Evolutionary conservation across 2,888 invertebrate species (phyloP).

Genomic region (Nasonovia ribisnigri): DNA sequence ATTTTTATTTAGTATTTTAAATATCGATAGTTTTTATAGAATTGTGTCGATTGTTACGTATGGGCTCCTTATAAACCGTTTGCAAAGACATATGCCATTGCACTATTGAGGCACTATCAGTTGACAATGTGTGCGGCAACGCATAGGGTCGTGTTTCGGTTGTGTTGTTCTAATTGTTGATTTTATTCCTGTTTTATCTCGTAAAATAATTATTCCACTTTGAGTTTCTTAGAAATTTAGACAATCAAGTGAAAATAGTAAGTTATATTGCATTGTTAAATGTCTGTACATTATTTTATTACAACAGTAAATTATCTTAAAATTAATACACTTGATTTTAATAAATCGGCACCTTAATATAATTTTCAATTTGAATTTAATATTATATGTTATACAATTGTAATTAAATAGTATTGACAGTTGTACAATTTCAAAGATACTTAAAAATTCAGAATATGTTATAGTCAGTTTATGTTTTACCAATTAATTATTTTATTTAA

Average conservation of each 20-base stretch:
- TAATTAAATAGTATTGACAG: too few species aligned
- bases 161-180: not conserved
- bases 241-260: constrained; percentile 12
- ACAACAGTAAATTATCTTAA: not conserved
- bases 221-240: not conserved
- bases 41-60: constrained; percentile 36
- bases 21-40: constrained; percentile 34
- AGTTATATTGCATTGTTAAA: not conserved
- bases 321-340: not conserved
- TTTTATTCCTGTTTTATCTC: not conserved
- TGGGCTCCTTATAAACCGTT: constrained; percentile 42
- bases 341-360: not conserved
- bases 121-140: constrained; percentile 2
- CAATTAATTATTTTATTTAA: not conserved
- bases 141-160: not conserved
- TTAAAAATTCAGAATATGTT: not conserved
- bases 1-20: not conserved
- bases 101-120: constrained; percentile 16
- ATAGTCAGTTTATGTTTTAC: not conserved
- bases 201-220: constrained; percentile 17
- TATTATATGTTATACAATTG: not conserved
- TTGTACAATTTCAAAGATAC: not conserved
- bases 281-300: not conserved
- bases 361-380: not conserved
- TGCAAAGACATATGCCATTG: not conserved